Evolutionary conservation across 2,113 vertebrate species (phyloP).

Genomic region (Grammomys surdaster): DNA sequence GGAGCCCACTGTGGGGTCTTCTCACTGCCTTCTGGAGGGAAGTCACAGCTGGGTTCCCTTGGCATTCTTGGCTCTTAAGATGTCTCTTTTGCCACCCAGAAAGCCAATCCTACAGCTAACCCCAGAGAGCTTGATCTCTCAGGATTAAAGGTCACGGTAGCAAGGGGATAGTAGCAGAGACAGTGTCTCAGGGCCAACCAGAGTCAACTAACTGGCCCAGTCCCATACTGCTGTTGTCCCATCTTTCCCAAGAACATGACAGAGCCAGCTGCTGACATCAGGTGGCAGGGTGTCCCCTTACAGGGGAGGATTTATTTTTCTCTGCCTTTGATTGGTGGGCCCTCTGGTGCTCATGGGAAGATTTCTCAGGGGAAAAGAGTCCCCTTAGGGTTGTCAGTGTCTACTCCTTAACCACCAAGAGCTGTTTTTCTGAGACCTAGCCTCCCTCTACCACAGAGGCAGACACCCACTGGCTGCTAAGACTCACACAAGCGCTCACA

Average conservation of each 20-base stretch:
- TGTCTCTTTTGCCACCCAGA: not conserved
- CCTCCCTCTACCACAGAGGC: not conserved
- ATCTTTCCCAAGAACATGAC: not conserved
- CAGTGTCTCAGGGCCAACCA: not conserved
- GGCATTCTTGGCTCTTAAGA: not conserved
- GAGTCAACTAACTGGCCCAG: not conserved
- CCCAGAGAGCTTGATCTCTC: not conserved
- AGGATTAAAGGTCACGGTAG: not conserved
- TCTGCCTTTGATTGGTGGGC: not conserved
- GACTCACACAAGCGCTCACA: not conserved
- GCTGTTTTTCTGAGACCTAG: not conserved
- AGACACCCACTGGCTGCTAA: not conserved
- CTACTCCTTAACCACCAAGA: not conserved
- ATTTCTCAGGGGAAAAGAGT: not conserved
- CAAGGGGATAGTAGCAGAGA: not conserved
- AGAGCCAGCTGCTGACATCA: accelerated
- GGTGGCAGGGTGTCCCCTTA: accelerated
- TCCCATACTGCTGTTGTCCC: not conserved
- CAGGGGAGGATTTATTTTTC: not conserved
- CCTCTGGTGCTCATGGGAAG: not conserved
- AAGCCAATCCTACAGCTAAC: not conserved
- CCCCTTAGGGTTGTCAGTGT: not conserved
- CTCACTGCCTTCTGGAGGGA: not conserved
- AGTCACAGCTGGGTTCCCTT: not conserved
- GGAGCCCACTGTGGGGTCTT: too few species aligned